phyloP scores from a whole-genome alignment of 2,113 vertebrate genomes.

The Fregetta grallaria region DNA sequence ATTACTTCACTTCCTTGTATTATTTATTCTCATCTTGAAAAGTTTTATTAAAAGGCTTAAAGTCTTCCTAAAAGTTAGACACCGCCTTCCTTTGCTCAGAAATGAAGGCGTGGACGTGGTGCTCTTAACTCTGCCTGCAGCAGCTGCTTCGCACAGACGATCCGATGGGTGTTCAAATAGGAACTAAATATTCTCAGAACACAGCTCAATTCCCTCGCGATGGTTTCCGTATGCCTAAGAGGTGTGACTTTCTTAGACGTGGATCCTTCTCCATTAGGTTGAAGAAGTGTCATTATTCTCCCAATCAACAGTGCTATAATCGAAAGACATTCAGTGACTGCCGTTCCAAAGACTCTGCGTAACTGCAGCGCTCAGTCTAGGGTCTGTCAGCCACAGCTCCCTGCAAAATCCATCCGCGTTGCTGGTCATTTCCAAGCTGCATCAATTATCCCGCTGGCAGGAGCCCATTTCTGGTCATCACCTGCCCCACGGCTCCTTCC shows the following conservation, averaged over 20 bases:
- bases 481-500: not conserved
- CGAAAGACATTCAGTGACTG: not conserved
- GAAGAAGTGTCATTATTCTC: not conserved
- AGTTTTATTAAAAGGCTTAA: not conserved
- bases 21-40: not conserved
- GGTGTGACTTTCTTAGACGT: rapidly evolving
- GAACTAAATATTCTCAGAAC: rapidly evolving
- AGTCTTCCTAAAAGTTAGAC: not conserved
- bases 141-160: not conserved
- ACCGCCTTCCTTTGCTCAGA: not conserved
- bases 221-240: rapidly evolving
- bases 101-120: not conserved
- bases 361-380: not conserved
- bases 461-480: not conserved
- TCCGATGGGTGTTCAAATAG: rapidly evolving
- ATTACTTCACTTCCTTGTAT: not conserved
- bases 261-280: no score
- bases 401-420: not conserved
- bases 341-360: rapidly evolving
- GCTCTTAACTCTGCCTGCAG: not conserved
- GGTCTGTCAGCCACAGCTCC: not conserved
- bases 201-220: not conserved
- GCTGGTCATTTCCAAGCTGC: not conserved
- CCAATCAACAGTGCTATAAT: rapidly evolving
- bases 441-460: not conserved